Conservation (phyloP, 1,140 invertebrate species). For the Cydia pomonella region DNA sequence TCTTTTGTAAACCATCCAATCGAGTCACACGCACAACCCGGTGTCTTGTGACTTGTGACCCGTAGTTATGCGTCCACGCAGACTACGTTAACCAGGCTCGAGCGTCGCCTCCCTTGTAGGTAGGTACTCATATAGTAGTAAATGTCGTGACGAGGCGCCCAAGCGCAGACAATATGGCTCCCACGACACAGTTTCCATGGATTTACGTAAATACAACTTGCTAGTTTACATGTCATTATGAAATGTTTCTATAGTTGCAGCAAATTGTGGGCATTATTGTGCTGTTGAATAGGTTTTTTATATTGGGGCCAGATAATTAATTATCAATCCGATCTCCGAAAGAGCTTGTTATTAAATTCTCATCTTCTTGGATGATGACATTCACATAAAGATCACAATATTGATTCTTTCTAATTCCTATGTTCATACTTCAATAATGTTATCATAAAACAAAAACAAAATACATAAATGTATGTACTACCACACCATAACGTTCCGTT, state of each 20-base stretch:
- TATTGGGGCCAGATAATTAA: constrained; percentile 6
- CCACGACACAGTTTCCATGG: constrained; percentile 74
- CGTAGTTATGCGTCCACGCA: neutral
- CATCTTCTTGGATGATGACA: neutral
- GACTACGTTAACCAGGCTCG: neutral
- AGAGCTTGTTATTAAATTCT: neutral
- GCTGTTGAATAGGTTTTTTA: neutral
- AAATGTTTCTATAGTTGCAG: constrained; percentile 53
- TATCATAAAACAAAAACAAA: too few species aligned
- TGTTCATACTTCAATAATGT: too few species aligned
- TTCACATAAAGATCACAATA: too few species aligned
- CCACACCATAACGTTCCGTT: too few species aligned
- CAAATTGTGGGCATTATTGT: constrained; percentile 39
- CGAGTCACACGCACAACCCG: neutral
- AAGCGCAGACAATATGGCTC: constrained; percentile 60
- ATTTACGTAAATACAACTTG: constrained; percentile 71
- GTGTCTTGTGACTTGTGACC: neutral
- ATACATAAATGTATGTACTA: too few species aligned
- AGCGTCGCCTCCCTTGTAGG: constrained; percentile 2
- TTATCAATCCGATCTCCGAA: constrained; percentile 5
- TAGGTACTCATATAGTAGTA: neutral
- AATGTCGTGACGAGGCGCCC: constrained; percentile 13
- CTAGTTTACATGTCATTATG: constrained; percentile 58
- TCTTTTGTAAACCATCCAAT: neutral
- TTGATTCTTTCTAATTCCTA: too few species aligned